These are phyloP conservation scores for Sula dactylatra DNA, from an alignment of 2,113 vertebrate genomes.

Conservation along the genomic window DNA sequence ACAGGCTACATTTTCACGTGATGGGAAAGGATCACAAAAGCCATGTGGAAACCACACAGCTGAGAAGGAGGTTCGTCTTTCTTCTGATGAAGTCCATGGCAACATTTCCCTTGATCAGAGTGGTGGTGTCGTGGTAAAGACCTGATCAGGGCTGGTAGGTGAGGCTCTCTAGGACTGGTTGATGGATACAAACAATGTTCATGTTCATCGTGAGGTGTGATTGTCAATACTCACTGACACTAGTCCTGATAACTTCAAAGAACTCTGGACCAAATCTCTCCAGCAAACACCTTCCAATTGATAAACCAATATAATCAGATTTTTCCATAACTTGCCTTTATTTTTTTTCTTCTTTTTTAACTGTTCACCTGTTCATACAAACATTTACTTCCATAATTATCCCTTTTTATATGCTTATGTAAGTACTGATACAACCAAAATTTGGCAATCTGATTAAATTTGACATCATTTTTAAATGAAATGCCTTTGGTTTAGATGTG, in stretches of 20 bases:
- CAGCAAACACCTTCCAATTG: neutral
- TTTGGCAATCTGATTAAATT: neutral
- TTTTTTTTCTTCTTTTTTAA: neutral
- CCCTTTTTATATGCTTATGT: neutral
- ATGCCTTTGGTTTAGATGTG: neutral
- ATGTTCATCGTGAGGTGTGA: neutral
- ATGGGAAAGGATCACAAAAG: too few relatives aligned
- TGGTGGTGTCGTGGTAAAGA: neutral
- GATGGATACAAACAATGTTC: neutral
- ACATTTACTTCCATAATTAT: neutral
- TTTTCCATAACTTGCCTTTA: neutral
- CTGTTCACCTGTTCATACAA: neutral
- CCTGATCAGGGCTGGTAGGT: neutral
- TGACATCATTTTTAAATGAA: neutral
- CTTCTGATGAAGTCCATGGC: neutral
- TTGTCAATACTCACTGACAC: accelerated
- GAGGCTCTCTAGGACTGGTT: neutral
- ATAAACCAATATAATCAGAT: neutral
- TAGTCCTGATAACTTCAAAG: neutral
- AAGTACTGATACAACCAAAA: neutral
- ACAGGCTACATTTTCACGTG: accelerated
- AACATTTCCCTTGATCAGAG: neutral
- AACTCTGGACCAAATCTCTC: neutral
- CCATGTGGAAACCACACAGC: neutral
- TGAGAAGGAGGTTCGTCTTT: neutral